Evolutionary conservation across 2,888 invertebrate genomes (phyloP).

Genomic region (Andrena marginata): DNA sequence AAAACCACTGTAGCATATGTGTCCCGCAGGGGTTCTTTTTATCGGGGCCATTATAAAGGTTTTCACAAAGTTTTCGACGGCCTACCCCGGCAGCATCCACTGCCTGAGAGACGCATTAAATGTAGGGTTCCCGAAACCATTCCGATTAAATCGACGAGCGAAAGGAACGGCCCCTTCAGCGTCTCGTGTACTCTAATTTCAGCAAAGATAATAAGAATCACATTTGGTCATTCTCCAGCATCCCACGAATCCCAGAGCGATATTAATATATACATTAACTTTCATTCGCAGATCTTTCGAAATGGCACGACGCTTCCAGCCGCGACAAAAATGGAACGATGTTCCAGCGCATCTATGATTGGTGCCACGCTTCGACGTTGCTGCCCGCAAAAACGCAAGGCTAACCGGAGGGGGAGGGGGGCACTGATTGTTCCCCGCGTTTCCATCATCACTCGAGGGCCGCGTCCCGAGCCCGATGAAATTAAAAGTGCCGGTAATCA

Average conservation of each 20-base stretch:
- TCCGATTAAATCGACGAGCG: constrained; percentile 7
- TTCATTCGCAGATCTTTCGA: too few species aligned
- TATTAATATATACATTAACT: too few species aligned
- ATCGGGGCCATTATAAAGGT: constrained; percentile 73
- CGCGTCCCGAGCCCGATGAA: neutral
- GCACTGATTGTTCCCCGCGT: too few species aligned
- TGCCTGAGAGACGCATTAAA: constrained; percentile 38
- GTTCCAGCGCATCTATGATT: too few species aligned
- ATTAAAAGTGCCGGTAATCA: constrained; percentile 41
- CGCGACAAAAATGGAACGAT: too few species aligned
- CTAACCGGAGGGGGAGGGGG: too few species aligned
- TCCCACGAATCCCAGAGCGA: too few species aligned
- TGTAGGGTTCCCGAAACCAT: constrained; percentile 1
- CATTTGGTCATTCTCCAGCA: too few species aligned
- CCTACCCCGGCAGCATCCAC: constrained; percentile 37
- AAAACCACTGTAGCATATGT: constrained; percentile 74
- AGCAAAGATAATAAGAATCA: neutral
- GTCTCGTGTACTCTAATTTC: neutral
- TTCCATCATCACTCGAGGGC: too few species aligned
- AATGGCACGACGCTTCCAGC: too few species aligned
- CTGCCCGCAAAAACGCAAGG: too few species aligned
- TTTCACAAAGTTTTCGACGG: constrained; percentile 68
- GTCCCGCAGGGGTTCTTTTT: constrained; percentile 75
- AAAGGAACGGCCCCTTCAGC: neutral
- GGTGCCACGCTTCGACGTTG: too few species aligned